Evolutionary conservation across 2,888 invertebrate species (phyloP).

Genomic region (Aproaerema taeniolella): DNA sequence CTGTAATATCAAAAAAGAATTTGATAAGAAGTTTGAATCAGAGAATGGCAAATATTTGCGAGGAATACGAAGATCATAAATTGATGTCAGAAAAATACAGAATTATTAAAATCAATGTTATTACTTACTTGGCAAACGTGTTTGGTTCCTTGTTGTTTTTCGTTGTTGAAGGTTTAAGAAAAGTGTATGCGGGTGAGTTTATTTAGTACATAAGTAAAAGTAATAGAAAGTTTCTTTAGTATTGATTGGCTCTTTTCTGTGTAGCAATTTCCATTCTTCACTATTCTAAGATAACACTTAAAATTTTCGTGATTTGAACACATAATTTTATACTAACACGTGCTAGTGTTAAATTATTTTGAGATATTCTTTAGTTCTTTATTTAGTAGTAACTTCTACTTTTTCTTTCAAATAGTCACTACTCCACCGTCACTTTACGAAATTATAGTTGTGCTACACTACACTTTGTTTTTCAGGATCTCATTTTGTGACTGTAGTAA

Average conservation of each 20-base stretch:
- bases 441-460: no score
- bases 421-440: no score
- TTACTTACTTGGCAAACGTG: conserved; percentile 41
- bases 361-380: no score
- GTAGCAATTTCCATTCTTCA: no score
- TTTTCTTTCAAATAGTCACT: no score
- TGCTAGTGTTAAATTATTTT: no score
- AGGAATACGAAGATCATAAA: conserved; percentile 39
- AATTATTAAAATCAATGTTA: conserved; percentile 51
- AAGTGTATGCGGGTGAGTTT: conserved; percentile 37
- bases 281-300: no score
- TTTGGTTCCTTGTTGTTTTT: conserved; percentile 45
- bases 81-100: conserved; percentile 47
- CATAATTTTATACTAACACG: no score
- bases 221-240: no score
- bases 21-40: conserved; percentile 42
- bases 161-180: conserved; percentile 55
- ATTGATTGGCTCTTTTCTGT: no score
- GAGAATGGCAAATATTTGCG: conserved; percentile 47
- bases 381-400: no score
- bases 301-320: no score
- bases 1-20: conserved; percentile 43
- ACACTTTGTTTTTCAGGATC: conserved; percentile 37
- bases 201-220: neutral
- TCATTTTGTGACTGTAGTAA: conserved; percentile 57